Evolutionary conservation across 2,888 invertebrate species (phyloP), one percentile per base, ranked within the genome.

Genomic region (Tenthredo distinguenda): DNA sequence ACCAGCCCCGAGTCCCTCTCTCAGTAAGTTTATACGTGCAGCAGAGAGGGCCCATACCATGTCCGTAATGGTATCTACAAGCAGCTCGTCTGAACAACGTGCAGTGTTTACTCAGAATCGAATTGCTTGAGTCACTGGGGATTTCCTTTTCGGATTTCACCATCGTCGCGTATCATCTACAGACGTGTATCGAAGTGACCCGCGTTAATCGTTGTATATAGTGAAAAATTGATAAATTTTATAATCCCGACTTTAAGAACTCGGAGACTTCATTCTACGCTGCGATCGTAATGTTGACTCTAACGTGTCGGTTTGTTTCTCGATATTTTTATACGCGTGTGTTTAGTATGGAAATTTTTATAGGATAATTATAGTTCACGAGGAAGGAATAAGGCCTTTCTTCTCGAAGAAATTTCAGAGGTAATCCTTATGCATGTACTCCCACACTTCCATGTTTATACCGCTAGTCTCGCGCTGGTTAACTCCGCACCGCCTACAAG

Each of bases 1-100:
- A 91, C 88, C 91, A 91, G 91, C 90, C 90, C 89, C 83, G 89
- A 88, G 91, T 90, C 90, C 88, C 91, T 88, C 90, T 91, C 88
- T 89, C 89, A 90, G 90, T 88, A 89, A 90, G 91, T 89, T 89
- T 90, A 88, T 65, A 74, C 76, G 62, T 72, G 72, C 71, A 26
- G 81, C 81, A 72, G 47, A 47, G 55, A 77, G 50, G 47, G 83
- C 84, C 84, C 62, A 58, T 58, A 40, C 85, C 50, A 82, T 82
- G 74, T 82, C 84, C 85, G 83, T 84, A 74, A 81, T 74, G 84
- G 84, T 65, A 62, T 68, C 34, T 34, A 18, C 21, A 18, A 72
- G 55, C 83, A 74, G 26, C 83, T 81, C 71, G 65, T 26, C 47
- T 21, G 37, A 26, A 34, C 7, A 37, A 79, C 79, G 31, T n/a